Percentiles rank a stretch among this genome's conserved stretches.
Conservation (phyloP, 2,797 vertebrate species). For the Spinus pinus region DNA sequence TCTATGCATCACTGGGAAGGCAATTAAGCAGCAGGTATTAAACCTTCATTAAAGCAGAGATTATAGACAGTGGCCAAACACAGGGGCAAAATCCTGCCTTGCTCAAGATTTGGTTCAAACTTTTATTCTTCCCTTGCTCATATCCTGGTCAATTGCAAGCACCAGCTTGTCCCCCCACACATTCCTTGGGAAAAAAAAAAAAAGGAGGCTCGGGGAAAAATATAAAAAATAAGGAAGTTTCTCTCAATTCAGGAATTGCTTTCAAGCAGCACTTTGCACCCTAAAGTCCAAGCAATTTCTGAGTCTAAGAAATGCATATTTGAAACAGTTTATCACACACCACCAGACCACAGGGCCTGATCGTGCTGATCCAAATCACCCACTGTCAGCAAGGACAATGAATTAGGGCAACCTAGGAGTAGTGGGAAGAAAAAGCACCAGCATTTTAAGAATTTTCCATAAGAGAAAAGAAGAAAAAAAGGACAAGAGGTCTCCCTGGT, state of each 20-base stretch:
- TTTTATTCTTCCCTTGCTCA: background rate
- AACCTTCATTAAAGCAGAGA: background rate
- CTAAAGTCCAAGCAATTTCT: background rate
- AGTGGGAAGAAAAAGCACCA: background rate
- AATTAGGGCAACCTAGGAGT: background rate
- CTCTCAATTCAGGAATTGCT: background rate
- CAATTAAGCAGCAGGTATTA: background rate
- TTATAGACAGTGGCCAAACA: fast-evolving
- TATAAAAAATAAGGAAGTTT: background rate
- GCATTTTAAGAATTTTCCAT: background rate
- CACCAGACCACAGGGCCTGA: background rate
- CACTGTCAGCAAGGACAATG: background rate
- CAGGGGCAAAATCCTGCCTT: background rate
- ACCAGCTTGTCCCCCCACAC: fast-evolving
- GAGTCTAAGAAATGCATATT: background rate
- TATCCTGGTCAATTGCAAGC: background rate
- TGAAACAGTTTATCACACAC: background rate
- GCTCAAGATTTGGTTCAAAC: background rate
- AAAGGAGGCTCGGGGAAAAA: background rate
- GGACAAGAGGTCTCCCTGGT: background rate
- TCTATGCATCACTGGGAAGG: fast-evolving
- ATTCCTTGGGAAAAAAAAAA: background rate
- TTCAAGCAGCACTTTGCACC: background rate
- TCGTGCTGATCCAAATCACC: background rate
- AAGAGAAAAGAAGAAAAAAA: background rate